These are phyloP conservation scores for Dastarcus helophoroides DNA, from an alignment of 2,888 invertebrate genomes.

Conservation along the genomic window DNA sequence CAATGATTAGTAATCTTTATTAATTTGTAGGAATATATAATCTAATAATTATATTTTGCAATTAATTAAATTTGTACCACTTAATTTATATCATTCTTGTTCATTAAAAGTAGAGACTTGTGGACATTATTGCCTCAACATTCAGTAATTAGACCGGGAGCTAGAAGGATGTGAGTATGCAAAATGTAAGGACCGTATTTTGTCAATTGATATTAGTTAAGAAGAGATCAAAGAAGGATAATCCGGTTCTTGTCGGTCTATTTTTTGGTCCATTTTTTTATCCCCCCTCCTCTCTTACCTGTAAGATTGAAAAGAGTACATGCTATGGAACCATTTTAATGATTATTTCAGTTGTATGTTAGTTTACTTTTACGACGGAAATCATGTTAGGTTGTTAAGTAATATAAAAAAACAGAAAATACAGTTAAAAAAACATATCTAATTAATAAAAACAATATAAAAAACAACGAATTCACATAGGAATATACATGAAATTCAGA, in stretches of 20 bases:
- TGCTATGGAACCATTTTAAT: constrained; percentile 6
- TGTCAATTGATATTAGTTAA: constrained; percentile 8
- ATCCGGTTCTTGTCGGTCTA: constrained; percentile 9
- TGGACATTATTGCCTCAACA: too few relatives aligned
- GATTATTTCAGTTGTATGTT: constrained; percentile 7
- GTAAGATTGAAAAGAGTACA: constrained; percentile 3
- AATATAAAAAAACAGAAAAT: neutral
- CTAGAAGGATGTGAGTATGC: constrained; percentile 10
- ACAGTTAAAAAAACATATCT: constrained; percentile 2
- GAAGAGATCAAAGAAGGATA: constrained; percentile 9
- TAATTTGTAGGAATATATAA: too few relatives aligned
- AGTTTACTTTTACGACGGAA: constrained; percentile 5
- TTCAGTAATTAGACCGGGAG: too few relatives aligned
- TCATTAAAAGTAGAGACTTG: too few relatives aligned
- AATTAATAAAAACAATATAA: neutral
- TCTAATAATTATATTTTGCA: too few relatives aligned
- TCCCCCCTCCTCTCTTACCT: constrained; percentile 2
- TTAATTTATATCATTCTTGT: too few relatives aligned
- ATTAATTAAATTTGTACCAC: too few relatives aligned
- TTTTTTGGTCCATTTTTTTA: constrained; percentile 8
- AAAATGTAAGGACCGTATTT: constrained; percentile 10
- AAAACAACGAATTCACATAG: neutral
- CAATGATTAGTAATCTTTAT: too few relatives aligned
- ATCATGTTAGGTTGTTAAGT: constrained; percentile 3
- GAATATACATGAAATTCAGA: constrained; percentile 3